These are phyloP conservation scores for Aspidoscelis tigris DNA, from an alignment of 2,113 vertebrate species.

Conservation along the genomic window DNA sequence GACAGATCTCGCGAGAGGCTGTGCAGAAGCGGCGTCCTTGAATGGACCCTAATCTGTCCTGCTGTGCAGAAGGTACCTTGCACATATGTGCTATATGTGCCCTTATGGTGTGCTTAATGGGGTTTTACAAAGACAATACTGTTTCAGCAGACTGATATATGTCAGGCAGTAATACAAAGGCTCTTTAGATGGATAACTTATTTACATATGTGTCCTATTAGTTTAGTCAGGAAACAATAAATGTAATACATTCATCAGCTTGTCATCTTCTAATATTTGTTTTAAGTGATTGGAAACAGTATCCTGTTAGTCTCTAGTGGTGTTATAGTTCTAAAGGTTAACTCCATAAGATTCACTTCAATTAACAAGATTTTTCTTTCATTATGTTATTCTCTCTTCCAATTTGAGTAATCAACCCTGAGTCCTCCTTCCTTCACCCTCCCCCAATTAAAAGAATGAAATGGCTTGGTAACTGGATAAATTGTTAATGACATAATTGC, in stretches of 20 bases:
- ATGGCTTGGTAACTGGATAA: slow-evolving; percentile 67
- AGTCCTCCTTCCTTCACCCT: slow-evolving; percentile 20
- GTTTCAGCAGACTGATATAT: too few relatives aligned
- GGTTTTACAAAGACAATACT: too few relatives aligned
- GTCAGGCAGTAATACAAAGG: neutral
- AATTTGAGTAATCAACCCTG: slow-evolving; percentile 49
- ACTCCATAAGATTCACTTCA: slow-evolving; percentile 46
- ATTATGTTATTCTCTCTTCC: slow-evolving; percentile 35
- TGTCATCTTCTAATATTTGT: slow-evolving; percentile 19
- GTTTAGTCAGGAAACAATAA: slow-evolving; percentile 30
- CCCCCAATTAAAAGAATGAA: slow-evolving; percentile 51
- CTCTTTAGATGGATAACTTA: slow-evolving; percentile 1
- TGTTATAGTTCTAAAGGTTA: slow-evolving; percentile 49
- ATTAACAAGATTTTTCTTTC: slow-evolving; percentile 50
- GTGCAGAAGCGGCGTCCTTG: too few relatives aligned
- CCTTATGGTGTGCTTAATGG: too few relatives aligned
- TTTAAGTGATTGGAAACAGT: slow-evolving; percentile 43
- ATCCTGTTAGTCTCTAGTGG: slow-evolving; percentile 10
- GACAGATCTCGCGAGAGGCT: too few relatives aligned
- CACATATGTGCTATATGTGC: too few relatives aligned
- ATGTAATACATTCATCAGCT: slow-evolving; percentile 5
- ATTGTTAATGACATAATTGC: slow-evolving; percentile 74
- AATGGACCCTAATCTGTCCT: too few relatives aligned
- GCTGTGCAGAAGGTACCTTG: too few relatives aligned
- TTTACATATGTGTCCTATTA: neutral